phyloP scores from a whole-genome alignment of 2,888 invertebrate genomes.

The Pandemis cinnamomeana region DNA sequence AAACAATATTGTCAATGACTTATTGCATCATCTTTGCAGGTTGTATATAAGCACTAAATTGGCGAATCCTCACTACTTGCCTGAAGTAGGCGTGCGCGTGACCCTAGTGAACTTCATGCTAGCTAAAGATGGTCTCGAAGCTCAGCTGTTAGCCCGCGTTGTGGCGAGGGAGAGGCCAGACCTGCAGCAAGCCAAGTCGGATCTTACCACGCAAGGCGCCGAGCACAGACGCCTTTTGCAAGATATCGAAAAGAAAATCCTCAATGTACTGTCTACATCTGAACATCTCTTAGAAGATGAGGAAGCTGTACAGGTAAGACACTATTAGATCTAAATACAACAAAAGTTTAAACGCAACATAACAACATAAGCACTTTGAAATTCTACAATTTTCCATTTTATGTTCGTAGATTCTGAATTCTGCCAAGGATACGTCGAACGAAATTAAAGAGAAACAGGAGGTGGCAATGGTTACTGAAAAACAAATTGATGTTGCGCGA shows the following conservation, averaged over 20 bases:
- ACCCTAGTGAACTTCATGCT: slow-evolving; percentile 97
- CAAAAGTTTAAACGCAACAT: not conserved
- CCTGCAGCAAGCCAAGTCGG: slow-evolving; percentile 94
- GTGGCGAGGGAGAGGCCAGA: slow-evolving; percentile 97
- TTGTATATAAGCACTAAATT: slow-evolving; percentile 97
- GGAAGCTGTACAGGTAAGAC: slow-evolving; percentile 89
- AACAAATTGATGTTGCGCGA: slow-evolving; percentile 93
- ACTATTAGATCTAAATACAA: not conserved
- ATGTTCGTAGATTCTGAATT: slow-evolving; percentile 88
- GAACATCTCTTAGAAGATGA: slow-evolving; percentile 92
- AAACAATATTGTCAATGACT: not conserved
- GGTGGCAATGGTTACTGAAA: slow-evolving; percentile 94
- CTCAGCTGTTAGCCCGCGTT: slow-evolving; percentile 94
- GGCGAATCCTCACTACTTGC: slow-evolving; percentile 96
- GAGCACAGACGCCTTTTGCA: slow-evolving; percentile 92
- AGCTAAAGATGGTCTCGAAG: slow-evolving; percentile 93
- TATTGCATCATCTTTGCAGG: slow-evolving; percentile 68
- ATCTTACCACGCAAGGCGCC: slow-evolving; percentile 94
- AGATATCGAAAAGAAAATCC: slow-evolving; percentile 96
- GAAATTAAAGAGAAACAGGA: slow-evolving; percentile 96
- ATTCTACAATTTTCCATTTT: not conserved
- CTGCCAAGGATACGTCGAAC: slow-evolving; percentile 94
- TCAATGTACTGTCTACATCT: slow-evolving; percentile 84
- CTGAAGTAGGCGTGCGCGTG: slow-evolving; percentile 96
- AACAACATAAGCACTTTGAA: too few species aligned